These are phyloP conservation scores for Zaprionus africanus DNA, from an alignment of 1,140 invertebrate species.

Conservation along the genomic window DNA sequence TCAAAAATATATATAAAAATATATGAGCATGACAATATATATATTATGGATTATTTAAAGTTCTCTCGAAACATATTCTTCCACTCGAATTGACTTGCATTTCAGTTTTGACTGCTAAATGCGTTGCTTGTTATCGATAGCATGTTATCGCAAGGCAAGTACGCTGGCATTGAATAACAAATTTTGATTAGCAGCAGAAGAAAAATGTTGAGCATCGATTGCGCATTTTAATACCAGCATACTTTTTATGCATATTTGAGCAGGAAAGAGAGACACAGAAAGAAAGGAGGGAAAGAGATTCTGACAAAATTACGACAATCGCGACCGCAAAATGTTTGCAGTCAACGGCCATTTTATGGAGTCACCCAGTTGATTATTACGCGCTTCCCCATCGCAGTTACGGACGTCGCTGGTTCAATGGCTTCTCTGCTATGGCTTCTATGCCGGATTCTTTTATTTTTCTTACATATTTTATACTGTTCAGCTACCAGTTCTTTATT, in stretches of 20 bases:
- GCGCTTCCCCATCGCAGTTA: constrained; percentile 21
- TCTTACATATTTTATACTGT: constrained; percentile 19
- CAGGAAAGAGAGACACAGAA: not conserved
- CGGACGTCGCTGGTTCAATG: constrained; percentile 24
- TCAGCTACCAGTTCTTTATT: constrained; percentile 10
- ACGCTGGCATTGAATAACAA: not conserved
- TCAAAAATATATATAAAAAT: not conserved
- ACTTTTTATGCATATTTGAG: constrained; percentile 25
- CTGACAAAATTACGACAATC: constrained; percentile 22
- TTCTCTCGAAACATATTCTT: not conserved
- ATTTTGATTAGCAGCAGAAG: not conserved
- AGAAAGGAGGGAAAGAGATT: not conserved
- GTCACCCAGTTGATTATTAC: constrained; percentile 46
- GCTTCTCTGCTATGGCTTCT: constrained; percentile 17
- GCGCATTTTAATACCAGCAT: not conserved
- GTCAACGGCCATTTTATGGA: constrained; percentile 59
- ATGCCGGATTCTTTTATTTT: constrained; percentile 30
- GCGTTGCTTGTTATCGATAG: not conserved
- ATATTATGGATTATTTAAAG: not conserved
- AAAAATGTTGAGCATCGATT: not conserved
- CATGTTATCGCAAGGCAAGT: not conserved
- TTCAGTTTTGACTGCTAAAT: not conserved
- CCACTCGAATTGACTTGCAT: not conserved
- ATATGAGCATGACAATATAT: not conserved
- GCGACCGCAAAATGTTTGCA: constrained; percentile 73